Evolutionary conservation across 1,140 invertebrate species (phyloP).

Genomic region (Gryllus bimaculatus): DNA sequence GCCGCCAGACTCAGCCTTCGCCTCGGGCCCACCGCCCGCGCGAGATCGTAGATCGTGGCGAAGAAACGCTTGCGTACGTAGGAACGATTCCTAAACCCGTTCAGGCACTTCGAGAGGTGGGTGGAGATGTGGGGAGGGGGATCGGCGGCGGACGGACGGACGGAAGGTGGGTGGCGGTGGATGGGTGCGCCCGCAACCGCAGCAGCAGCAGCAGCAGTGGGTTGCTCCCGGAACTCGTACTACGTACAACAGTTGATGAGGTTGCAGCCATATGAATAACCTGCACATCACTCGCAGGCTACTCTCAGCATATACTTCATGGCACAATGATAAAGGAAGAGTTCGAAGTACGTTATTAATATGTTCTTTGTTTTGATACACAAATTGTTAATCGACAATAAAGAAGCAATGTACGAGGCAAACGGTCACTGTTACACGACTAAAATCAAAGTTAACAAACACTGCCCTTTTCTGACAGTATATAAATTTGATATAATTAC

Average conservation of each 20-base stretch:
- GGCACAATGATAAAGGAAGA: no score
- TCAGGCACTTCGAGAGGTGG: neutral
- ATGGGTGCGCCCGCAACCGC: neutral
- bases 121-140: no score
- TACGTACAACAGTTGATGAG: neutral
- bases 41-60: neutral
- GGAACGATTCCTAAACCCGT: neutral
- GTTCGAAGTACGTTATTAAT: no score
- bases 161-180: neutral
- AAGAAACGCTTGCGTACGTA: neutral
- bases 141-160: neutral
- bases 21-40: neutral
- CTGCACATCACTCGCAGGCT: no score
- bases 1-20: neutral
- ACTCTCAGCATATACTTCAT: no score
- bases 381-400: no score
- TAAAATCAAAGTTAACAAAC: no score
- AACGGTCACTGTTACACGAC: no score
- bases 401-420: no score
- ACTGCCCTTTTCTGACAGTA: no score
- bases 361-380: no score
- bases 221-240: neutral
- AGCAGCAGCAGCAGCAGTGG: neutral
- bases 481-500: no score
- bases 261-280: neutral